Conservation (phyloP, 2,888 invertebrate species). For the Sthenelais limicola region DNA sequence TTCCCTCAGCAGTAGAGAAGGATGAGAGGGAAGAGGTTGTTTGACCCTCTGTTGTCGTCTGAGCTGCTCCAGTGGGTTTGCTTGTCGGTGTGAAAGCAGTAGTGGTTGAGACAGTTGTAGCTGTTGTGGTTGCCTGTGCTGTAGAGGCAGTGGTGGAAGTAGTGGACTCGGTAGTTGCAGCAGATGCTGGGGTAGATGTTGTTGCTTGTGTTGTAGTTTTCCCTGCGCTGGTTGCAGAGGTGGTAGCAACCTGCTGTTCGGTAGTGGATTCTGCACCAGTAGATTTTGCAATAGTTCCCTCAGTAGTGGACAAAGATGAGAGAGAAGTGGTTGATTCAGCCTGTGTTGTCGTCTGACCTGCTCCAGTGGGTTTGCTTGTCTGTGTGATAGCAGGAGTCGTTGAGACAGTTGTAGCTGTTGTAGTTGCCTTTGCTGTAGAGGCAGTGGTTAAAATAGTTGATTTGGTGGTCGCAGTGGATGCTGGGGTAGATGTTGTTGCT, state of each 20-base stretch:
- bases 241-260: too few species aligned
- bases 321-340: too few species aligned
- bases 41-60: too few species aligned
- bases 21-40: too few species aligned
- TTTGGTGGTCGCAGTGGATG: not conserved
- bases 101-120: not conserved
- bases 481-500: too few species aligned
- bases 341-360: too few species aligned
- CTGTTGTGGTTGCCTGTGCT: slow-evolving; percentile 3
- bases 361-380: not conserved
- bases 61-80: not conserved
- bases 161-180: not conserved
- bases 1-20: too few species aligned
- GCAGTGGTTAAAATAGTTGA: not conserved
- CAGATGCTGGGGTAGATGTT: not conserved
- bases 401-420: not conserved
- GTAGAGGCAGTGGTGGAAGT: not conserved
- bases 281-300: too few species aligned
- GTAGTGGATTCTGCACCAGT: too few species aligned
- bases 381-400: not conserved
- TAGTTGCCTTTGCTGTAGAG: not conserved
- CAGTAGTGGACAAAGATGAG: too few species aligned
- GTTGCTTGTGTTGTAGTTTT: not conserved
- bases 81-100: not conserved
- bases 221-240: too few species aligned